These are phyloP conservation scores for Gymnothorax javanicus DNA, from an alignment of 2,797 vertebrate genomes.

Conservation along the genomic window DNA sequence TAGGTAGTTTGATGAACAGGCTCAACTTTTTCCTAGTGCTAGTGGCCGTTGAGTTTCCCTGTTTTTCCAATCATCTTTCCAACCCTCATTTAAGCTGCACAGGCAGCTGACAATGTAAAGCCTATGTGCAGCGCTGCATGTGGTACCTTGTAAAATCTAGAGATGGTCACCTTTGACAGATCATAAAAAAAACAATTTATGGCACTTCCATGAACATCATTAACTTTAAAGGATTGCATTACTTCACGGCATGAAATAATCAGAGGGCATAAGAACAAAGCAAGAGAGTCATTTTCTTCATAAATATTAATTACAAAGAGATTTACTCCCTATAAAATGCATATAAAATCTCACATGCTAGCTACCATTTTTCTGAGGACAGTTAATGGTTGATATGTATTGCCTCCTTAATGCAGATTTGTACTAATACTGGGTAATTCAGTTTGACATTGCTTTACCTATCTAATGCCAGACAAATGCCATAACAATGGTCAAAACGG, in stretches of 20 bases:
- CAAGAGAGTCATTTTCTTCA: conserved; percentile 34
- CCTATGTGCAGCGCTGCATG: background rate
- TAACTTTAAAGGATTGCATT: conserved; percentile 26
- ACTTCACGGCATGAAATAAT: conserved; percentile 11
- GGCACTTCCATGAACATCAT: conserved; percentile 45
- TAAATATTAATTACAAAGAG: conserved; percentile 43
- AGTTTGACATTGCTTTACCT: conserved; percentile 46
- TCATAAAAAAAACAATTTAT: conserved; percentile 48
- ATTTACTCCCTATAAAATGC: conserved; percentile 43
- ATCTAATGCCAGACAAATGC: conserved; percentile 41
- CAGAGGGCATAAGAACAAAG: background rate
- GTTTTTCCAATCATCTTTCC: background rate
- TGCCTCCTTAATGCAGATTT: conserved; percentile 37
- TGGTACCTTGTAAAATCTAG: conserved; percentile 49
- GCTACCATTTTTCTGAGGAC: conserved; percentile 13
- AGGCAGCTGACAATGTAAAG: background rate
- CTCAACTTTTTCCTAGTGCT: background rate
- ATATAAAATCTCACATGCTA: conserved; percentile 23
- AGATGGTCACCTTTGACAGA: conserved; percentile 47
- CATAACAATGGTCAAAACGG: background rate
- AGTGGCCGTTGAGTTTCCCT: background rate
- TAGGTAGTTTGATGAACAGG: background rate
- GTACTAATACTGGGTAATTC: conserved; percentile 35
- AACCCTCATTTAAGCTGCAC: background rate
- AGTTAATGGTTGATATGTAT: conserved; percentile 15